Evolutionary conservation across 2,113 vertebrate genomes (phyloP).

Genomic region (Gobio gobio): DNA sequence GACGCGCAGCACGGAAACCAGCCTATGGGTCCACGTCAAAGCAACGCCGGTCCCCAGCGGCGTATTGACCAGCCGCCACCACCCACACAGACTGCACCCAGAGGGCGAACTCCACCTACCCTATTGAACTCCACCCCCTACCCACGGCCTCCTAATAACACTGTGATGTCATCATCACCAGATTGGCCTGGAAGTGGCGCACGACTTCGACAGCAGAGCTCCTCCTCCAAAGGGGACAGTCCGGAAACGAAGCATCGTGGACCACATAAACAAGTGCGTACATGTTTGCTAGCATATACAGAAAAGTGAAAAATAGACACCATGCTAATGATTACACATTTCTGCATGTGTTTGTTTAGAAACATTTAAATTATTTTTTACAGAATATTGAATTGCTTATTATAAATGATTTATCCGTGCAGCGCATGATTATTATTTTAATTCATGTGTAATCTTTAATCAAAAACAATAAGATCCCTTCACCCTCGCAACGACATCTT

Average conservation of each 20-base stretch:
- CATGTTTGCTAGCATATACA: background rate
- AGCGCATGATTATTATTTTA: no score
- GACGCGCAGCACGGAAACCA: constrained; percentile 83
- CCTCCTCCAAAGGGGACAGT: constrained; percentile 95
- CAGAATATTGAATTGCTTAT: background rate
- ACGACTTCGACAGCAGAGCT: constrained; percentile 91
- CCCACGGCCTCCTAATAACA: constrained; percentile 87
- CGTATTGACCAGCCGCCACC: constrained; percentile 92
- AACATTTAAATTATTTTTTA: background rate
- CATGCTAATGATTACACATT: background rate
- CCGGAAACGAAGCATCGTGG: constrained; percentile 92
- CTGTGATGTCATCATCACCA: constrained; percentile 86
- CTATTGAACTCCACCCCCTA: constrained; percentile 87
- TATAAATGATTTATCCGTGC: background rate
- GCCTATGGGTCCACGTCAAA: constrained; percentile 86
- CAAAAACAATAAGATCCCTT: no score
- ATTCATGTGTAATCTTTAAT: no score
- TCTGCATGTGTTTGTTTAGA: background rate
- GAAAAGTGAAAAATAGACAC: background rate
- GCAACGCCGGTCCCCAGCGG: constrained; percentile 91
- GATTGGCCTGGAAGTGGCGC: constrained; percentile 90
- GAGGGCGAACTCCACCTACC: constrained; percentile 88
- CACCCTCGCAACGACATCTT: no score
- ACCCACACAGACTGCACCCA: constrained; percentile 70
- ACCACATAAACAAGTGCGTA: constrained; percentile 89